Evolutionary conservation across 2,113 vertebrate species (phyloP).

Genomic region (Tringa solitaria): DNA sequence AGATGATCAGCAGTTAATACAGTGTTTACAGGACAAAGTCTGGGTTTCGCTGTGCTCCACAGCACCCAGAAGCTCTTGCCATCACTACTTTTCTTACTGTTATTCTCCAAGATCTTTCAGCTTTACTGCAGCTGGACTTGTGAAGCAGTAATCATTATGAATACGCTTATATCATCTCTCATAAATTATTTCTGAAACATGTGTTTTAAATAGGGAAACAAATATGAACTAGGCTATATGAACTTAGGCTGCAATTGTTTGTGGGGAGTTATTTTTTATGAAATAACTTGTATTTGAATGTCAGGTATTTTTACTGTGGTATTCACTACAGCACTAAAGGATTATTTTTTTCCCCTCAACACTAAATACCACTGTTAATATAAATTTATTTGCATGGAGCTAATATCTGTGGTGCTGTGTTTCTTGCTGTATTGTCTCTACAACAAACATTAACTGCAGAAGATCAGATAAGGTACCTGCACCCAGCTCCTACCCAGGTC

Average conservation of each 20-base stretch:
- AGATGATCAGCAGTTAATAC: not conserved
- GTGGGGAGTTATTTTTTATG: not conserved
- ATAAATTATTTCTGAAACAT: constrained; percentile 61
- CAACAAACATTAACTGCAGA: not conserved
- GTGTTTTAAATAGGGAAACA: constrained; percentile 13
- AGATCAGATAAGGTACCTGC: not conserved
- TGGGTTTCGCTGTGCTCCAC: not conserved
- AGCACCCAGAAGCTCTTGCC: not conserved
- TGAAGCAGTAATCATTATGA: constrained; percentile 33
- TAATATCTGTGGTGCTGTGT: not conserved
- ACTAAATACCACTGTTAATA: not conserved
- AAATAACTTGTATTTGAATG: not conserved
- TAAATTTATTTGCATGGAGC: not conserved
- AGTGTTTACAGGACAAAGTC: not conserved
- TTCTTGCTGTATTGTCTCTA: not conserved
- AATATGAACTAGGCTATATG: not conserved
- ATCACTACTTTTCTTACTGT: not conserved
- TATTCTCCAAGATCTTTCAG: not conserved
- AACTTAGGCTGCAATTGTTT: not conserved
- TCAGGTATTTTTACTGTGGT: not conserved
- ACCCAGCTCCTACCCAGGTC: not conserved
- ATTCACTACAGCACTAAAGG: not conserved
- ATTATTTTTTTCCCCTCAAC: not conserved
- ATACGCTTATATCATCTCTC: constrained; percentile 8
- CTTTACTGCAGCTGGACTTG: not conserved